A percentile compares a stretch with the other conserved stretches of the same genome.
Conservation (phyloP, 1,140 invertebrate species). For the Zophobas atratus region DNA sequence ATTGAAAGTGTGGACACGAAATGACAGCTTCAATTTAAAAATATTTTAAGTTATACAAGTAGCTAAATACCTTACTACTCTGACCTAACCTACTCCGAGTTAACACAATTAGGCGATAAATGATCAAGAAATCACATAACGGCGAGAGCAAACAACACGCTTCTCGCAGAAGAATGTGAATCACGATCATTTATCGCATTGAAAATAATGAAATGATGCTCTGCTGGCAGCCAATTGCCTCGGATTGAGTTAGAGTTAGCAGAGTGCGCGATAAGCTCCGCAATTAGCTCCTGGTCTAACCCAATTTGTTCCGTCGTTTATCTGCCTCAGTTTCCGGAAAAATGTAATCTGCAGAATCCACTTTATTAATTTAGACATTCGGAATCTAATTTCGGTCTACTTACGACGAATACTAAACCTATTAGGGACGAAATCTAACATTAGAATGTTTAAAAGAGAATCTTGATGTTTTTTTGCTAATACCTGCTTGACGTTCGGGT, state of each 20-base stretch:
- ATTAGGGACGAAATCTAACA: not conserved
- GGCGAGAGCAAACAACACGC: not conserved
- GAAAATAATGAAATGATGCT: constrained; percentile 56
- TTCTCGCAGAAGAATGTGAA: constrained; percentile 17
- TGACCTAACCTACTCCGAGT: no score
- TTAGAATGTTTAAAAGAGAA: no score
- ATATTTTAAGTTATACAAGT: no score
- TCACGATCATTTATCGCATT: constrained; percentile 46
- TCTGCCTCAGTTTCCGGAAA: constrained; percentile 40
- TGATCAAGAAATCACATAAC: no score
- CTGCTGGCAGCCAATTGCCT: constrained; percentile 51
- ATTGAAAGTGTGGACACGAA: no score
- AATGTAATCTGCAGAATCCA: constrained; percentile 27
- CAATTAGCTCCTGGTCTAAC: constrained; percentile 41
- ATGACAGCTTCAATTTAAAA: no score
- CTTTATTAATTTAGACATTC: constrained; percentile 35
- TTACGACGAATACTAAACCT: constrained; percentile 8
- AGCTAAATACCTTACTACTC: no score
- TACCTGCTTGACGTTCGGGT: no score
- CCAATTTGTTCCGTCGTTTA: constrained; percentile 33
- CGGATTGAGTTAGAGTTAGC: constrained; percentile 53
- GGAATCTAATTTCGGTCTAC: constrained; percentile 11
- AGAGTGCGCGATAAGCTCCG: constrained; percentile 51
- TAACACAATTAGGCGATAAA: no score
- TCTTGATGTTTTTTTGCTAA: no score